Evolutionary conservation across 2,888 invertebrate species (phyloP).

Genomic region (Trisateles emortualis): DNA sequence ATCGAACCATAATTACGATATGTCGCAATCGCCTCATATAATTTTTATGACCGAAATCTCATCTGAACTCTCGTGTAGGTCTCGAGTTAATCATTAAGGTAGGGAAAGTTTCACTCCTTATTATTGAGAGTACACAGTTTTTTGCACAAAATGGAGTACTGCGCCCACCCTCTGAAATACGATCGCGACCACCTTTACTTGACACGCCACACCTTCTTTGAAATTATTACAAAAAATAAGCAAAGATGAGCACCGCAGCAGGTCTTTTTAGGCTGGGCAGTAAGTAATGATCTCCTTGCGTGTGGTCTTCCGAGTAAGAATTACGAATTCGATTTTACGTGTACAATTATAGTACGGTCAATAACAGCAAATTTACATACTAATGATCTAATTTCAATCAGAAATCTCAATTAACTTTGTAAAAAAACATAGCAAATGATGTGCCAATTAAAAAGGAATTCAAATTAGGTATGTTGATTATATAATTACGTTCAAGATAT

Average conservation of each 20-base stretch:
- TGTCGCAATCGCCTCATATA: slow-evolving; percentile 34
- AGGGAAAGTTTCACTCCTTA: slow-evolving; percentile 62
- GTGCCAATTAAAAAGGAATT: slow-evolving; percentile 63
- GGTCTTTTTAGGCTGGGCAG: slow-evolving; percentile 56
- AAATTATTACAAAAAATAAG: slow-evolving; percentile 52
- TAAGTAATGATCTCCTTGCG: slow-evolving; percentile 67
- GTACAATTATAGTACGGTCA: slow-evolving; percentile 56
- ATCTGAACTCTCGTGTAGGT: slow-evolving; percentile 46
- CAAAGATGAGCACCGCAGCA: slow-evolving; percentile 48
- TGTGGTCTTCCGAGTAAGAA: slow-evolving; percentile 71
- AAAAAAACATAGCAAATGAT: slow-evolving; percentile 60
- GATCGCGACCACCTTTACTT: slow-evolving; percentile 51
- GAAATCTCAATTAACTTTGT: slow-evolving; percentile 53
- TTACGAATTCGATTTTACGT: slow-evolving; percentile 60
- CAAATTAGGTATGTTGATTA: slow-evolving; percentile 63
- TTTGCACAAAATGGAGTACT: slow-evolving; percentile 68
- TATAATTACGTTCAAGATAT: slow-evolving; percentile 58
- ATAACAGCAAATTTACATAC: slow-evolving; percentile 59
- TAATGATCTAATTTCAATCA: slow-evolving; percentile 65
- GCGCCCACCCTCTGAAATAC: slow-evolving; percentile 64
- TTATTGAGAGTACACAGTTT: slow-evolving; percentile 56
- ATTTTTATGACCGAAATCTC: slow-evolving; percentile 34
- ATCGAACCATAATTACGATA: slow-evolving; percentile 26
- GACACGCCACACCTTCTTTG: slow-evolving; percentile 49
- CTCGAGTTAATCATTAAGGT: slow-evolving; percentile 53